Evolutionary conservation across 2,797 vertebrate species (phyloP).

Genomic region (Sus cebifrons): DNA sequence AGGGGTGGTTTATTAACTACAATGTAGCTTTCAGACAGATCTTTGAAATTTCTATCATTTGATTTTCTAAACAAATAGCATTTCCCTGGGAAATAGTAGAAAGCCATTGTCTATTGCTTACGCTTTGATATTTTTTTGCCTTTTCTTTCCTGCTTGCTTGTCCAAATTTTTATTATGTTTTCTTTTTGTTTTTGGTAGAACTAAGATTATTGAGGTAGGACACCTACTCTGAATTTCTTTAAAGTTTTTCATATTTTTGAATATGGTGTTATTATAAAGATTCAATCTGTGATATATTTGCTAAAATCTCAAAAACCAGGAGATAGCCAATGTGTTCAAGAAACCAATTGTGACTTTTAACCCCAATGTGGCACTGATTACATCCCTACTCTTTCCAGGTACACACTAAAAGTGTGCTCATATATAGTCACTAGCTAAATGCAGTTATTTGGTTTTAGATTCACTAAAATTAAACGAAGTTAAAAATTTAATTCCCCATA

Average conservation of each 20-base stretch:
- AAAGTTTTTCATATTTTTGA: not conserved
- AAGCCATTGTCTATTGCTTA: not conserved
- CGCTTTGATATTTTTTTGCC: not conserved
- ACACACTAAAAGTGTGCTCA: not conserved
- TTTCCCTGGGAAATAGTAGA: not conserved
- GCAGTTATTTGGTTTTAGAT: not conserved
- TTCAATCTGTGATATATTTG: not conserved
- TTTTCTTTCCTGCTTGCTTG: not conserved
- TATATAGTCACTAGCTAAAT: not conserved
- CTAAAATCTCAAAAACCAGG: not conserved
- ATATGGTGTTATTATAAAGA: not conserved
- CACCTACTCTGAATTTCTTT: not conserved
- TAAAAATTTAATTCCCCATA: not conserved
- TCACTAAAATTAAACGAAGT: not conserved
- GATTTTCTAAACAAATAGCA: not conserved
- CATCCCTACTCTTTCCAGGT: not conserved
- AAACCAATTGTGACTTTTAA: not conserved
- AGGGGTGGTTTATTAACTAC: not conserved
- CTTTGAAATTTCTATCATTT: not conserved
- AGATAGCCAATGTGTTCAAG: not conserved
- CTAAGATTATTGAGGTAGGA: not conserved
- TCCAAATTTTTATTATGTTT: not conserved
- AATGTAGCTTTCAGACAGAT: not conserved
- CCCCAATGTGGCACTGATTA: not conserved
- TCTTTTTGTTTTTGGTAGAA: conserved; percentile 3